Evolutionary conservation across 2,113 vertebrate genomes (phyloP).

Genomic region (Anarhynchus alexandrinus): DNA sequence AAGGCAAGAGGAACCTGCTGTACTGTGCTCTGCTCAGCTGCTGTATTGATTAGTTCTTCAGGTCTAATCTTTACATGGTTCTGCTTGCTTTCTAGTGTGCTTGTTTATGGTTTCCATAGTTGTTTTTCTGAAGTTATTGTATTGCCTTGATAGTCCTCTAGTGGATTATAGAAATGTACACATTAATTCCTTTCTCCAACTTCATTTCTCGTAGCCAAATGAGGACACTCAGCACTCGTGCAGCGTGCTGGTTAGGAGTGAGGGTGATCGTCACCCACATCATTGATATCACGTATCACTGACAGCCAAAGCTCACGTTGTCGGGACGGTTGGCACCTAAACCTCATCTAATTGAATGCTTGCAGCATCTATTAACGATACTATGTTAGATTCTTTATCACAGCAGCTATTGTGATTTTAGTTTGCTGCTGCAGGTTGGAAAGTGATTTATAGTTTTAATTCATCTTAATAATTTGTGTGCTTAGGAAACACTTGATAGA

Average conservation of each 20-base stretch:
- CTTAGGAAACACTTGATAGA: constrained; percentile 2
- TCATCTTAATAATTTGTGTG: constrained; percentile 54
- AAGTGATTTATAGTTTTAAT: constrained; percentile 62
- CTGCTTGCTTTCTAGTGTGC: not conserved
- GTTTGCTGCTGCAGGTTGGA: not conserved
- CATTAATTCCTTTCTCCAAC: not conserved
- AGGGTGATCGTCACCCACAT: not conserved
- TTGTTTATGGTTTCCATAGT: not conserved
- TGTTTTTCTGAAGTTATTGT: not conserved
- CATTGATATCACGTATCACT: not conserved
- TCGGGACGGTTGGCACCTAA: not conserved
- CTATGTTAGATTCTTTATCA: not conserved
- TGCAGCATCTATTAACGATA: not conserved
- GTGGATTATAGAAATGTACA: not conserved
- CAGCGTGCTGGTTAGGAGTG: not conserved
- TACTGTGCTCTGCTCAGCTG: not conserved
- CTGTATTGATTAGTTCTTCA: constrained; percentile 28
- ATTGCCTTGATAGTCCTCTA: constrained; percentile 8
- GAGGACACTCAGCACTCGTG: not conserved
- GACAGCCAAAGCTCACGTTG: not conserved
- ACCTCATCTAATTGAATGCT: constrained; percentile 2
- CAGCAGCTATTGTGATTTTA: not conserved
- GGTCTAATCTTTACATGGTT: constrained; percentile 17
- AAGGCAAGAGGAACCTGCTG: constrained; percentile 12
- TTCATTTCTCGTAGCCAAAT: not conserved